Base-by-base conservation (phyloP, 1,140 invertebrate genomes). In the Drosophila azteca region DNA sequence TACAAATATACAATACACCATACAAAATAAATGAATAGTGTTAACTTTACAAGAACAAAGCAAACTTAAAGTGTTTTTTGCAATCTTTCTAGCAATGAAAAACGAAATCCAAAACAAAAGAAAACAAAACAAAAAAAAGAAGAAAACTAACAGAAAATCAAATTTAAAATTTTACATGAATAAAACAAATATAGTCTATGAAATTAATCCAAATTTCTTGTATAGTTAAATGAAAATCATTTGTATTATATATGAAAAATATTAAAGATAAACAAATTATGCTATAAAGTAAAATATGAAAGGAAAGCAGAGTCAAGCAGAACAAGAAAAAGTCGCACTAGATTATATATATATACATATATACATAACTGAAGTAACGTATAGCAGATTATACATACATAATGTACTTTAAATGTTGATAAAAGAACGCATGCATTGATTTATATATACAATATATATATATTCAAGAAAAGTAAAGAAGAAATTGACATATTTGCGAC, bases 361-460 rank as follows among this genome's bases (percentile, higher is more conserved):
- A 72, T 69, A 81, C 76, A 66, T 77, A 76, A 63, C 60, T 64
- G 84, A 69, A 77, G 50, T 78, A 82, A 75, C 78, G 51, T 66
- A 80, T 78, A 87, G 81, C 58, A 84, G 65, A 78, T 75, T 81
- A 85, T 81, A 62, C 60, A 71, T 81, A 77, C 70, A 85, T 85
- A 60, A 77, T 81, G 67, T 84, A 85, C 73, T 85, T 87, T 78
- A 85, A 74, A 85, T 78, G 81, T 85, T 87, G 82, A 85, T 75
- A 65, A 64, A 74, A 48, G 15, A 76, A 77, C 46, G 63, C 61
- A 80, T 69, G 77, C 64, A 80, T 74, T 80, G 50, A 79, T 74
- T 62, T 73, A 78, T 13, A 66, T 20, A 20, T 20, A 20, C 1
- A 20, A 20, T 20, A 20, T 20, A 20, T 79, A 59, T 71, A 65